Conservation (phyloP, 2,797 vertebrate species). For the Dicrostonyx torquatus region DNA sequence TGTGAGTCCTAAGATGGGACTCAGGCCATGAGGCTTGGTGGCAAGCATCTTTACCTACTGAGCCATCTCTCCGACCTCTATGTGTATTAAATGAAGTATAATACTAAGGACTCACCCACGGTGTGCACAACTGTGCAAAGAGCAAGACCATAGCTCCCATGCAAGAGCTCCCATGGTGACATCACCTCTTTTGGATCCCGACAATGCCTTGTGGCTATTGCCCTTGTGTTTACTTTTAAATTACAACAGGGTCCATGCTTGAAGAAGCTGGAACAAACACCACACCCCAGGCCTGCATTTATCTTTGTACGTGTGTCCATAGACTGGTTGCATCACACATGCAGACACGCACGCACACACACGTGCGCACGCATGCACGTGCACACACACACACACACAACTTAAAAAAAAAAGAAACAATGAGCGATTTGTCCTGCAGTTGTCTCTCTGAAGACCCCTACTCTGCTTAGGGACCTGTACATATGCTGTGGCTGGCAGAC, state of each 20-base stretch:
- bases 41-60: not conserved
- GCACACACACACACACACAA: not conserved
- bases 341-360: no score
- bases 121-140: not conserved
- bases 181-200: not conserved
- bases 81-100: not conserved
- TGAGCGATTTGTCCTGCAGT: accelerated
- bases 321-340: not conserved
- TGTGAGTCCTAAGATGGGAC: no score
- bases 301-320: not conserved
- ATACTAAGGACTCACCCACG: not conserved
- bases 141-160: not conserved
- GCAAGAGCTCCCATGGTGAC: not conserved
- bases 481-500: not conserved
- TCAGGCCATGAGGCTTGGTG: not conserved
- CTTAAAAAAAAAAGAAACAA: not conserved
- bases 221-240: not conserved
- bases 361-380: not conserved
- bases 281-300: not conserved
- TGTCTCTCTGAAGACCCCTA: not conserved
- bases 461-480: not conserved
- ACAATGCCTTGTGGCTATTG: not conserved
- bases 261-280: not conserved
- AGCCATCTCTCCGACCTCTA: not conserved
- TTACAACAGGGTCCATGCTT: not conserved